Conservation (phyloP, 2,113 vertebrate species). For the Sisor rabdophorus region DNA sequence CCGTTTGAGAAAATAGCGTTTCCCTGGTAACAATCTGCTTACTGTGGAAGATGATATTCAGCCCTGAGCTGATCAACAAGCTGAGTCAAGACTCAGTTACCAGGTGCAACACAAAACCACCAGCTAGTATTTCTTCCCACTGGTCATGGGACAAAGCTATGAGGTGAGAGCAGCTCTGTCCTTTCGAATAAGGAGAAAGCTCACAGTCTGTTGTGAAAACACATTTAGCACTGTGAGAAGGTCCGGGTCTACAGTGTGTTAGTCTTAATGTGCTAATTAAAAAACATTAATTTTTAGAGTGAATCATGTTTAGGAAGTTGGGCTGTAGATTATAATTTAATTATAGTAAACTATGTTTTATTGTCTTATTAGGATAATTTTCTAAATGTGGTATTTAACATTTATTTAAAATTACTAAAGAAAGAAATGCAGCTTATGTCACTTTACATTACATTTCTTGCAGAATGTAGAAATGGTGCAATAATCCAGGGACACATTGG, state of each 20-base stretch:
- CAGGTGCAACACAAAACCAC: constrained; percentile 63
- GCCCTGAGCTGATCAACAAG: constrained; percentile 2
- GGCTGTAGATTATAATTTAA: neutral
- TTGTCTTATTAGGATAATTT: neutral
- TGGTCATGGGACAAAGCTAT: neutral
- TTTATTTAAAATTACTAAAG: neutral
- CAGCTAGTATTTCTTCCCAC: constrained; percentile 17
- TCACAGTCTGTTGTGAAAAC: constrained; percentile 6
- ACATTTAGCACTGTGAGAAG: neutral
- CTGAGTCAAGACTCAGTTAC: constrained; percentile 61
- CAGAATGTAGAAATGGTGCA: too few relatives aligned
- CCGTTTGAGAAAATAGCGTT: neutral
- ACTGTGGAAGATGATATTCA: constrained; percentile 10
- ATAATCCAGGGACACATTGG: too few relatives aligned
- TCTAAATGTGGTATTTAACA: neutral
- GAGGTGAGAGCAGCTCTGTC: constrained; percentile 9
- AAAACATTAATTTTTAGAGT: neutral
- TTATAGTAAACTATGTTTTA: neutral
- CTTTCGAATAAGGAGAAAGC: neutral
- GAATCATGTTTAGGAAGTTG: neutral
- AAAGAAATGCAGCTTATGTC: neutral
- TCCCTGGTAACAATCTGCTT: neutral
- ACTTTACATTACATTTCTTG: too few relatives aligned
- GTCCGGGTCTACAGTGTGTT: neutral
- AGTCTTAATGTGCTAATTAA: neutral